Evolutionary conservation across 2,113 vertebrate genomes (phyloP).

Genomic region (Cheirogaleus medius): DNA sequence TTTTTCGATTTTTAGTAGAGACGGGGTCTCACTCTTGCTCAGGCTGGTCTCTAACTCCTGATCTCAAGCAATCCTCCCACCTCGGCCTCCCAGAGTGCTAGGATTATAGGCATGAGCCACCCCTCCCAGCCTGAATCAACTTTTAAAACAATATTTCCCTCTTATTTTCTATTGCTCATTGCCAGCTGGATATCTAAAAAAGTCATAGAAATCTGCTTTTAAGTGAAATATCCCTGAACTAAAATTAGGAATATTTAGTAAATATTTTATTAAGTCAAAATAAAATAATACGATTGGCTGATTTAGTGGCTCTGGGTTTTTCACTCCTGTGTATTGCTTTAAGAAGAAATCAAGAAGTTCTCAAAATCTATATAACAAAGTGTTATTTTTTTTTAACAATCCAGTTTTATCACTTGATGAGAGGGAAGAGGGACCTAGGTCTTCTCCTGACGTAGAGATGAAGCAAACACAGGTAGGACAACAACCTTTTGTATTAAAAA

Average conservation of each 20-base stretch:
- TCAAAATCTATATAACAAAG: constrained; percentile 17
- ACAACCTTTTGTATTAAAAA: background rate
- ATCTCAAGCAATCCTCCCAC: too few relatives aligned
- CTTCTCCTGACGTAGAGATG: background rate
- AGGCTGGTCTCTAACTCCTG: too few relatives aligned
- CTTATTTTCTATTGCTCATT: background rate
- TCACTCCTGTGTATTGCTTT: constrained; percentile 5
- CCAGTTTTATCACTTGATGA: constrained; percentile 16
- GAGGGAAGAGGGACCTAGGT: background rate
- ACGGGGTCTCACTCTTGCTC: too few relatives aligned
- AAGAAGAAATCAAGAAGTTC: constrained; percentile 27
- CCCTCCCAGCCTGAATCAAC: background rate
- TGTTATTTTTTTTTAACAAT: background rate
- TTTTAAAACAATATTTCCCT: background rate
- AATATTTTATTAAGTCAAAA: too few relatives aligned
- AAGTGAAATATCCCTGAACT: constrained; percentile 50
- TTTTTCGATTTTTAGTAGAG: too few relatives aligned
- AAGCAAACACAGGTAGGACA: background rate
- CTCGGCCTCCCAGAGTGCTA: too few relatives aligned
- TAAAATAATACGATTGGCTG: background rate
- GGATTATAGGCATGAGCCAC: too few relatives aligned
- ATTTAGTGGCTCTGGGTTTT: background rate
- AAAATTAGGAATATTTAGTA: background rate
- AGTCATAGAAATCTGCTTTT: constrained; percentile 30
- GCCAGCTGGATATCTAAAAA: constrained; percentile 30